These are phyloP conservation scores for Orthonyx spaldingii DNA, from an alignment of 2,113 vertebrate species.

Conservation along the genomic window DNA sequence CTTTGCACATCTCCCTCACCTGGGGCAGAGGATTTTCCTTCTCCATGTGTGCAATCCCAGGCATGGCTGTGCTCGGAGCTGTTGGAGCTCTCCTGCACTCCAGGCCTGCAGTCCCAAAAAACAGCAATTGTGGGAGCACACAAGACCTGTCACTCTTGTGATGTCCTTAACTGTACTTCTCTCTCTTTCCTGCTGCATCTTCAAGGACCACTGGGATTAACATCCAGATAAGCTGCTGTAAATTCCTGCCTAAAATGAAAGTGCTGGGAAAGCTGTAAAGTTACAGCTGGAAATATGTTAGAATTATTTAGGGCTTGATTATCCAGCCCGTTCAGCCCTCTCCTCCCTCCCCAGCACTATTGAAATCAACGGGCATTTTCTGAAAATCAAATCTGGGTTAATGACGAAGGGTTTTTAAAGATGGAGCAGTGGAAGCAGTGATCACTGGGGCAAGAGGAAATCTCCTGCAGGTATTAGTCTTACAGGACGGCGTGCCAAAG, in stretches of 20 bases:
- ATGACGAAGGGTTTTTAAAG: conserved; percentile 19
- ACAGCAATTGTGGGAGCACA: neutral
- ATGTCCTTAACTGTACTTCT: neutral
- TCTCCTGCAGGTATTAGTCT: conserved; percentile 72
- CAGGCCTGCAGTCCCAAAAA: accelerated
- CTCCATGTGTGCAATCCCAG: neutral
- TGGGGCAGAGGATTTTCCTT: neutral
- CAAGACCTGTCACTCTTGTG: accelerated
- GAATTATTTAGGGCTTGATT: neutral
- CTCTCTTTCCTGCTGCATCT: neutral
- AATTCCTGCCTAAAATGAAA: neutral
- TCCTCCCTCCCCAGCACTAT: neutral
- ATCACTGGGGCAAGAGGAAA: conserved; percentile 60
- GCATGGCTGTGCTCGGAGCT: neutral
- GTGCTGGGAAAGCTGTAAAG: neutral
- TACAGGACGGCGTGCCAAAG: conserved; percentile 52
- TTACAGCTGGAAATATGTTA: neutral
- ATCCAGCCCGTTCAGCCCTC: neutral
- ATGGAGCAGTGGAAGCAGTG: conserved; percentile 37
- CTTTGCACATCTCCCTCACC: neutral
- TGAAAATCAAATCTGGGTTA: conserved; percentile 5
- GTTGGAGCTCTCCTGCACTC: neutral
- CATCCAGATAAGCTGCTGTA: neutral
- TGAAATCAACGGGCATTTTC: neutral
- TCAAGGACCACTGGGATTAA: neutral